phyloP scores from a whole-genome alignment of 1,140 invertebrate genomes.

The Drosophila santomea region DNA sequence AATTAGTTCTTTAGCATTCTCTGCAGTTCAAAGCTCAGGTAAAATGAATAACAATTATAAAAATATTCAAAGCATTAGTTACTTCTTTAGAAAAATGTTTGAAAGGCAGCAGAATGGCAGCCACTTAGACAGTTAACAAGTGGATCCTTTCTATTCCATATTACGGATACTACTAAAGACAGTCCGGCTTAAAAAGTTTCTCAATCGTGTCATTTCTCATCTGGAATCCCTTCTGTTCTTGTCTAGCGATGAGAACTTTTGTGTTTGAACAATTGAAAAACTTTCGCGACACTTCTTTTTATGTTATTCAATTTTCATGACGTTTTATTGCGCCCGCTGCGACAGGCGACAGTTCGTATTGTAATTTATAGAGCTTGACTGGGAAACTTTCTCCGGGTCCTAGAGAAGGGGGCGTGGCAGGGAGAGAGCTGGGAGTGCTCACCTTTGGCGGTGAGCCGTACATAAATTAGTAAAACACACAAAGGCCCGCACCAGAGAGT shows the following conservation, averaged over 20 bases:
- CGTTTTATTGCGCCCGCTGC: conserved; percentile 64
- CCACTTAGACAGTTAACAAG: too few relatives aligned
- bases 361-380: conserved; percentile 79
- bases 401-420: background rate
- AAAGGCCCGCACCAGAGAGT: conserved; percentile 21
- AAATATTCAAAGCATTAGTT: too few relatives aligned
- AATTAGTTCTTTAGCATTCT: background rate
- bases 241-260: conserved; percentile 52
- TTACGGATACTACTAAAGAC: conserved; percentile 3
- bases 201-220: conserved; percentile 33
- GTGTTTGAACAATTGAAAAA: conserved; percentile 75
- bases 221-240: conserved; percentile 5
- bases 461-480: conserved; percentile 74
- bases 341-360: conserved; percentile 62
- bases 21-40: background rate
- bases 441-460: conserved; percentile 60
- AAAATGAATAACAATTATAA: background rate
- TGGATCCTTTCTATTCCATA: background rate
- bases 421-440: conserved; percentile 14
- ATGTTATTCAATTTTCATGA: conserved; percentile 73
- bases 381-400: conserved; percentile 41
- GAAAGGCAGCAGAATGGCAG: too few relatives aligned
- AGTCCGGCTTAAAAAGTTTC: conserved; percentile 11
- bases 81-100: too few relatives aligned
- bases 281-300: conserved; percentile 72